Evolutionary conservation across 2,888 invertebrate species (phyloP).

Genomic region (Ormia ochracea): DNA sequence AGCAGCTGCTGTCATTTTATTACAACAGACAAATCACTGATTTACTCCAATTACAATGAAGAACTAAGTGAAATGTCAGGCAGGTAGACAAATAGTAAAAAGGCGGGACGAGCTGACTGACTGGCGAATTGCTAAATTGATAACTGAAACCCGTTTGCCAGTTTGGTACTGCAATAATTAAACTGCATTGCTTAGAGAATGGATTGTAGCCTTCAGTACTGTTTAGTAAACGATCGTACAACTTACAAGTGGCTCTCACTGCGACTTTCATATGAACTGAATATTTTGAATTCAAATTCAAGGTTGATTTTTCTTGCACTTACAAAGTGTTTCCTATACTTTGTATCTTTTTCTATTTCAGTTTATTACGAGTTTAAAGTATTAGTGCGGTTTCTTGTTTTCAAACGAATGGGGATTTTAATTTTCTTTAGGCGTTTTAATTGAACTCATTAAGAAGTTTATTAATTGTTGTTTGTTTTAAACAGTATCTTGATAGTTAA

Average conservation of each 20-base stretch:
- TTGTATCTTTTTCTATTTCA: neutral
- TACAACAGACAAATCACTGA: neutral
- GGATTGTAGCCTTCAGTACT: neutral
- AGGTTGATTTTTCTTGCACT: conserved; percentile 37
- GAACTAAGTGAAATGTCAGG: neutral
- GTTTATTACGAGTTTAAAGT: neutral
- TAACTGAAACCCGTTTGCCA: conserved; percentile 5
- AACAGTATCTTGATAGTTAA: neutral
- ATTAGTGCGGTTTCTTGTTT: conserved; percentile 4
- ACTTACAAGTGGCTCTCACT: neutral
- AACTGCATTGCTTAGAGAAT: conserved; percentile 21
- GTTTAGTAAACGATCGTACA: conserved; percentile 2
- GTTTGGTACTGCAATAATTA: conserved; percentile 6
- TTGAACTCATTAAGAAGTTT: neutral
- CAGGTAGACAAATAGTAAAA: neutral
- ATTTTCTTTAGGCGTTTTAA: neutral
- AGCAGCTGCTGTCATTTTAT: conserved; percentile 3
- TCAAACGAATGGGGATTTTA: neutral
- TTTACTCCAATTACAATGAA: conserved; percentile 34
- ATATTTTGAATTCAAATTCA: conserved; percentile 39
- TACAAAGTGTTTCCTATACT: conserved; percentile 4
- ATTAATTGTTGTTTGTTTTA: neutral
- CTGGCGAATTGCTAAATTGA: neutral
- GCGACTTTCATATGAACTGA: neutral
- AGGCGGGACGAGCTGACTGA: neutral